Conservation (phyloP, 1,140 invertebrate species). For the Oncopeltus fasciatus region DNA sequence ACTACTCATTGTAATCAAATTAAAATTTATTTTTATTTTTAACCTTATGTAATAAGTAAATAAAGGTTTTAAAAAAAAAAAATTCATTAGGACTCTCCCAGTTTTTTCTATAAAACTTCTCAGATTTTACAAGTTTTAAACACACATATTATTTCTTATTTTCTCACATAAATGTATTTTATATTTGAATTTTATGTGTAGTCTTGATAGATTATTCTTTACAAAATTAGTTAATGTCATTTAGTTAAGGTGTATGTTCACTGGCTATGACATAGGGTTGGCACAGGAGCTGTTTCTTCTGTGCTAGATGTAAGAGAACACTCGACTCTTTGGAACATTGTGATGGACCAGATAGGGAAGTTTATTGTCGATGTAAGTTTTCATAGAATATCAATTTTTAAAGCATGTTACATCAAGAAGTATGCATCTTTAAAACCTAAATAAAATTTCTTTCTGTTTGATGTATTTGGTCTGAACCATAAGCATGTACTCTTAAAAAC, state of each 20-base stretch:
- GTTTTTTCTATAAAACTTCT: too few relatives aligned
- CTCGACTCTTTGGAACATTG: conserved; percentile 86
- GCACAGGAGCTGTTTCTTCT: conserved; percentile 83
- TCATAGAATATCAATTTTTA: neutral
- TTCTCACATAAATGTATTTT: neutral
- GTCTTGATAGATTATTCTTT: neutral
- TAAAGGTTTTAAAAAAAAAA: too few relatives aligned
- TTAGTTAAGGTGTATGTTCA: conserved; percentile 6
- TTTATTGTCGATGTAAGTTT: conserved; percentile 80
- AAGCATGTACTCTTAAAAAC: too few relatives aligned
- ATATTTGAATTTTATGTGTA: neutral
- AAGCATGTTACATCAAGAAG: neutral
- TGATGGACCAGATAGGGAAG: conserved; percentile 79
- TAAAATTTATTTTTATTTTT: too few relatives aligned
- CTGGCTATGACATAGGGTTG: conserved; percentile 48
- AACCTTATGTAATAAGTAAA: too few relatives aligned
- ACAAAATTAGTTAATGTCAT: neutral
- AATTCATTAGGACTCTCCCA: too few relatives aligned
- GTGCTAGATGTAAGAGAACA: conserved; percentile 73
- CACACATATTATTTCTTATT: neutral
- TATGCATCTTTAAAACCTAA: neutral
- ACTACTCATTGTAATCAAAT: too few relatives aligned
- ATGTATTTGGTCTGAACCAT: too few relatives aligned
- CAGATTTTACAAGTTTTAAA: too few relatives aligned
- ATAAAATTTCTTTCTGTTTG: too few relatives aligned